Conservation (phyloP, 2,797 vertebrate genomes). For the Platyrinchus mystaceus region DNA sequence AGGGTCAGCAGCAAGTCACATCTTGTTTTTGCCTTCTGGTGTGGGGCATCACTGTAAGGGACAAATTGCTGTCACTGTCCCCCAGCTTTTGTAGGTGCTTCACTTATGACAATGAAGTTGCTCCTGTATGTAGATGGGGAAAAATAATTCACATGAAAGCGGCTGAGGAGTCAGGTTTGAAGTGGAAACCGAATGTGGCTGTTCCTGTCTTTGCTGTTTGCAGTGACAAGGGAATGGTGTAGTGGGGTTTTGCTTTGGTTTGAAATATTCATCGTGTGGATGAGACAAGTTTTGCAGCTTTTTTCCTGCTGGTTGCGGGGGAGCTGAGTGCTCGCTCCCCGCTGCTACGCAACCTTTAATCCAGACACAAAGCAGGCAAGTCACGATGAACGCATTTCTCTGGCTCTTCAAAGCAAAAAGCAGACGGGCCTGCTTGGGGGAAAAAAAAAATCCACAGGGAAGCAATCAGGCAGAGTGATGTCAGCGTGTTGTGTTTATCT, state of each 20-base stretch:
- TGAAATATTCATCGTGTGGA: not conserved
- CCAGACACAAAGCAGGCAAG: not conserved
- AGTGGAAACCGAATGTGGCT: not conserved
- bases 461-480: not conserved
- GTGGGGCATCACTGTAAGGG: not conserved
- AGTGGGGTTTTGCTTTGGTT: not conserved
- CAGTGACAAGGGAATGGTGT: not conserved
- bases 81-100: not conserved
- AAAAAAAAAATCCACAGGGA: not conserved
- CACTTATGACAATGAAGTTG: not conserved
- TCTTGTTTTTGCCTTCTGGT: not conserved
- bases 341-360: slow-evolving; percentile 42
- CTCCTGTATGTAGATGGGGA: not conserved
- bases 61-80: not conserved
- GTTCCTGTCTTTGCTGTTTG: not conserved
- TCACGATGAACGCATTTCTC: not conserved
- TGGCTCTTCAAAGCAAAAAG: slow-evolving; percentile 42
- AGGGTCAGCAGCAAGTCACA: not conserved
- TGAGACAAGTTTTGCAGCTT: slow-evolving; percentile 11
- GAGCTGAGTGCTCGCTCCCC: not conserved
- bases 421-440: not conserved
- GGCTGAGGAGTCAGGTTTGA: not conserved
- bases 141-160: not conserved
- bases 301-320: not conserved
- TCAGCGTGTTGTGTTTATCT: not conserved